A percentile compares a stretch with the other conserved stretches of the same genome.
These are phyloP conservation scores for Mus spretus DNA, from an alignment of 2,797 vertebrate genomes.

Conservation along the genomic window DNA sequence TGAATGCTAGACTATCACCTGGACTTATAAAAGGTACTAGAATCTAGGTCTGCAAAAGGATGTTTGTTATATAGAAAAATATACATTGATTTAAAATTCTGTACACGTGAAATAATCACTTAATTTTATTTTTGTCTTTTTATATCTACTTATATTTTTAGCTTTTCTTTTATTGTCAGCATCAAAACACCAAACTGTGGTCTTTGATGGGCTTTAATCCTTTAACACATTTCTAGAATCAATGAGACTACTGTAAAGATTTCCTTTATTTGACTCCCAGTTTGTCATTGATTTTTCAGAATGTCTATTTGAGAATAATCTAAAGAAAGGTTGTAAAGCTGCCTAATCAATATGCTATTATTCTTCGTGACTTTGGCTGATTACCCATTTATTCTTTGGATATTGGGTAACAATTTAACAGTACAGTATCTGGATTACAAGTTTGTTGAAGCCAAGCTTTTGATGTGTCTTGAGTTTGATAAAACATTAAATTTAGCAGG, in stretches of 20 bases:
- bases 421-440: constrained; percentile 5
- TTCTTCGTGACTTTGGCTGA: constrained; percentile 68
- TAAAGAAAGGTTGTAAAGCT: constrained; percentile 68
- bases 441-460: constrained; percentile 30
- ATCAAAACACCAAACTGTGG: background rate
- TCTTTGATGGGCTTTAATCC: background rate
- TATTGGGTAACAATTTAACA: constrained; percentile 61
- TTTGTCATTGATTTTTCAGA: constrained; percentile 78
- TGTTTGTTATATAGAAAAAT: background rate
- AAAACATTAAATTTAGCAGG: constrained; percentile 57
- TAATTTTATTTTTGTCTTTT: background rate
- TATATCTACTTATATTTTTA: constrained; percentile 33
- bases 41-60: background rate
- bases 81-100: background rate
- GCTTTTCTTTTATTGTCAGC: background rate
- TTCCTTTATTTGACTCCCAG: constrained; percentile 79
- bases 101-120: background rate
- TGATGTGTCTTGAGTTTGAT: constrained; percentile 56
- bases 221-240: constrained; percentile 57
- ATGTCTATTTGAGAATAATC: constrained; percentile 67
- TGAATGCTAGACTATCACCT: background rate
- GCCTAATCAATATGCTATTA: constrained; percentile 78
- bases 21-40: background rate
- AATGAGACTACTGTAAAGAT: constrained; percentile 74
- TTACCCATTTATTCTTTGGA: constrained; percentile 65